These are phyloP conservation scores for Zootoca vivipara DNA, from an alignment of 2,113 vertebrate genomes.

Conservation along the genomic window DNA sequence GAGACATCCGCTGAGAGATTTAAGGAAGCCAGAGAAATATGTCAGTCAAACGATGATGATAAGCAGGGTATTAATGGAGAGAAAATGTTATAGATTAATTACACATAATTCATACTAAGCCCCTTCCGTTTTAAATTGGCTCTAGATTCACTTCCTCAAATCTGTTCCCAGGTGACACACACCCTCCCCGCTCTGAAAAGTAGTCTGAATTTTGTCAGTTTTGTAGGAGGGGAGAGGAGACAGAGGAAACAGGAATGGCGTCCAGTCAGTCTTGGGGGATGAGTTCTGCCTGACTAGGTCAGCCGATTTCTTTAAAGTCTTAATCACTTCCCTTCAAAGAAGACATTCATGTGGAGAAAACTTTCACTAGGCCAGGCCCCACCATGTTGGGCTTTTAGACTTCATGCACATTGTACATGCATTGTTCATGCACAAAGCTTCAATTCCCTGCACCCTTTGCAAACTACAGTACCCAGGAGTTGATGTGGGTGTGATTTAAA, in stretches of 20 bases:
- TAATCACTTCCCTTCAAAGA: neutral
- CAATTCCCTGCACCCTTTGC: too few species aligned
- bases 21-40: constrained; percentile 58
- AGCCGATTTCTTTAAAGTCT: rapidly evolving
- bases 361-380: rapidly evolving
- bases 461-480: too few species aligned
- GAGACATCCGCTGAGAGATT: constrained; percentile 25
- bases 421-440: too few species aligned
- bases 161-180: constrained; percentile 13
- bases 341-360: neutral
- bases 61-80: constrained; percentile 49
- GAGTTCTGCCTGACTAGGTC: neutral
- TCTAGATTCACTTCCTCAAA: constrained; percentile 13
- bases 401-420: neutral
- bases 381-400: neutral
- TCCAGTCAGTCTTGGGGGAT: neutral
- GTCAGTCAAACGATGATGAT: constrained; percentile 57
- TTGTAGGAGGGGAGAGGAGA: too few species aligned
- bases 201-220: neutral
- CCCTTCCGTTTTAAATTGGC: constrained; percentile 52
- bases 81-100: constrained; percentile 52
- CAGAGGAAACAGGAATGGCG: neutral
- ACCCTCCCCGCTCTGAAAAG: neutral
- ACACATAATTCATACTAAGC: constrained; percentile 53
- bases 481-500: too few species aligned